These are phyloP conservation scores for Cichladusa arquata DNA, from an alignment of 2,113 vertebrate species.

Conservation along the genomic window DNA sequence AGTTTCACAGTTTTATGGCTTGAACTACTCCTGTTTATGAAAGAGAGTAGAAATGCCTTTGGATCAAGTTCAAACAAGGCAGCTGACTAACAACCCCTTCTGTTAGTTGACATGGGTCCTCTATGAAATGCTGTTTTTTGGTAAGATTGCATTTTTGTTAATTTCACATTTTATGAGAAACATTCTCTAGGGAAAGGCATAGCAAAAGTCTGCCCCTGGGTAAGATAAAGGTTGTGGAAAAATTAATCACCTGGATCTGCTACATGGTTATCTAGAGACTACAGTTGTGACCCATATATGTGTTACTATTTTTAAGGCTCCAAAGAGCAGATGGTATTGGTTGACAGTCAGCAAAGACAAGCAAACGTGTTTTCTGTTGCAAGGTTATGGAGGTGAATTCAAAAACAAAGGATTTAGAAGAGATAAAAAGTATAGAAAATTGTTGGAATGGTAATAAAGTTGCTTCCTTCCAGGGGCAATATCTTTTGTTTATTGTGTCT, in stretches of 20 bases:
- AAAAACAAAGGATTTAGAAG: slow-evolving; percentile 78
- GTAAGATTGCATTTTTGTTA: slow-evolving; percentile 68
- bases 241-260: slow-evolving; percentile 42
- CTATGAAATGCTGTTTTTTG: slow-evolving; percentile 59
- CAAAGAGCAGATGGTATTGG: slow-evolving; percentile 66
- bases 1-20: slow-evolving; percentile 41
- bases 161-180: slow-evolving; percentile 70
- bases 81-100: slow-evolving; percentile 70
- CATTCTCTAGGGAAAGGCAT: slow-evolving; percentile 42
- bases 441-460: slow-evolving; percentile 79
- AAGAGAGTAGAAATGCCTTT: slow-evolving; percentile 58
- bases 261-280: slow-evolving; percentile 58
- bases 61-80: slow-evolving; percentile 71
- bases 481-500: slow-evolving; percentile 78
- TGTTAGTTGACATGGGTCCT: slow-evolving; percentile 64
- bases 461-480: slow-evolving; percentile 76
- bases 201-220: slow-evolving; percentile 58
- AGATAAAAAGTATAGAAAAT: slow-evolving; percentile 79
- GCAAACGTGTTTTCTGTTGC: slow-evolving; percentile 54
- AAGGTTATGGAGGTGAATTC: slow-evolving; percentile 72
- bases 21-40: slow-evolving; percentile 42
- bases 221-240: slow-evolving; percentile 59
- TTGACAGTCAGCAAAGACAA: slow-evolving; percentile 66
- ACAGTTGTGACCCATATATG: slow-evolving; percentile 67
- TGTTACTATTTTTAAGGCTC: slow-evolving; percentile 69